Evolutionary conservation across 2,888 invertebrate species (phyloP), one percentile per base, ranked within the genome.

Genomic region (Antitype chi): DNA sequence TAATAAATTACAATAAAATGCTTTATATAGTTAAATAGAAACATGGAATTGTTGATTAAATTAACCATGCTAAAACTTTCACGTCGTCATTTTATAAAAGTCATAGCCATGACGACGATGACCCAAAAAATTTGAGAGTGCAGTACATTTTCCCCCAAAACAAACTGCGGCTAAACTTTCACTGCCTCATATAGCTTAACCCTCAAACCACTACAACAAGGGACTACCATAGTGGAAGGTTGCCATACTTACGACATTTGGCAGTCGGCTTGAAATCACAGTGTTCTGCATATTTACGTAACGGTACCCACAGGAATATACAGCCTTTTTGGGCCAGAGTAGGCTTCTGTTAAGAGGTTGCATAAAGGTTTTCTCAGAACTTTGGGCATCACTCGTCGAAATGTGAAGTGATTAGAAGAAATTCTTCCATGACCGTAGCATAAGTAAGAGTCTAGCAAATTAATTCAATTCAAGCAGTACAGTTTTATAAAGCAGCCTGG

Each of bases 191-290:
- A 62, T 20, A 23, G 20, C 1, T 32, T 63, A 57, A 25, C 32
- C 23, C n/a, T 57, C 32, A 8, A 78, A 71, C 64, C 5, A 13
- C 60, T 25, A 28, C 25, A 38, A 63, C 28, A 63, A 63, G 25
- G 52, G 17, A 77, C 47, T 2, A 23, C 17, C 23, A 76, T 76
- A 68, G 59, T 38, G 49, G 11, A 25, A 64, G 28, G 68, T 53
- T 76, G 38, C 47, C 15, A 53, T 28, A 64, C 47, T 64, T 47
- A 53, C n/a, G 43, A 53, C 17, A 82, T 69, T 83, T 69, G 64
- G 78, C 78, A 64, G 47, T 28, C 47, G 23, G 5, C 28, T 64
- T 76, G 49, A n/a, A 55, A 76, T 76, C 60, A 25, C 43, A 23
- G 76, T 32, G 20, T 43, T 49, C 20, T 52, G 47, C 52, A 47